Evolutionary conservation across 2,888 invertebrate species (phyloP).

Genomic region (Conops quadrifasciatus): DNA sequence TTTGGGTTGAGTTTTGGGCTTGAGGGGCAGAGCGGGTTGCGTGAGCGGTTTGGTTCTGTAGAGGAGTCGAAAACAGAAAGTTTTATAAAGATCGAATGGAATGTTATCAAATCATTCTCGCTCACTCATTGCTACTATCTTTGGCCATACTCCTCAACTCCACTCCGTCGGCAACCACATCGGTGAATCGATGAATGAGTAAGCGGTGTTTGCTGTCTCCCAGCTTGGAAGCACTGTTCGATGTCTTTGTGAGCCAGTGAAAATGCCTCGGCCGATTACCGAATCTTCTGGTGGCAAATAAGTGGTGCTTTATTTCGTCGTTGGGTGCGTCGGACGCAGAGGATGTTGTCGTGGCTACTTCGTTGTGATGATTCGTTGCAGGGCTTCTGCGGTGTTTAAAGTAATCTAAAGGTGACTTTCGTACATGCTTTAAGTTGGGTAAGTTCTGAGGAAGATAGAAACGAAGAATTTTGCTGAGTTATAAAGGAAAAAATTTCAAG

Average conservation of each 20-base stretch:
- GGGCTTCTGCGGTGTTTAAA: constrained; percentile 47
- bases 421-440: constrained; percentile 49
- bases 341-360: neutral
- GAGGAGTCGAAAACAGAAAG: neutral
- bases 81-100: neutral
- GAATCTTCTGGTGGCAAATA: too few relatives aligned
- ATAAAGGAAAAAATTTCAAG: neutral
- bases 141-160: constrained; percentile 51
- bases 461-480: neutral
- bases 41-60: constrained; percentile 55
- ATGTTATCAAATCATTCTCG: constrained; percentile 17
- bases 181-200: constrained; percentile 48
- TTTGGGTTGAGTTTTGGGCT: constrained; percentile 57
- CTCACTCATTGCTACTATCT: constrained; percentile 55
- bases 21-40: constrained; percentile 47
- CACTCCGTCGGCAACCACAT: constrained; percentile 49
- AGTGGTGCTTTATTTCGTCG: too few relatives aligned
- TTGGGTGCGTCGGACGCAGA: neutral
- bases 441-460: constrained; percentile 47
- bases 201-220: constrained; percentile 45
- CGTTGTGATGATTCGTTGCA: neutral
- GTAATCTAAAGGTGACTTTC: constrained; percentile 52
- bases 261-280: too few relatives aligned
- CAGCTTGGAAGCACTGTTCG: constrained; percentile 33
- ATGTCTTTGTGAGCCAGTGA: constrained; percentile 23